These are phyloP conservation scores for Andrena cerasifolii DNA, from an alignment of 1,140 invertebrate genomes.

Conservation along the genomic window DNA sequence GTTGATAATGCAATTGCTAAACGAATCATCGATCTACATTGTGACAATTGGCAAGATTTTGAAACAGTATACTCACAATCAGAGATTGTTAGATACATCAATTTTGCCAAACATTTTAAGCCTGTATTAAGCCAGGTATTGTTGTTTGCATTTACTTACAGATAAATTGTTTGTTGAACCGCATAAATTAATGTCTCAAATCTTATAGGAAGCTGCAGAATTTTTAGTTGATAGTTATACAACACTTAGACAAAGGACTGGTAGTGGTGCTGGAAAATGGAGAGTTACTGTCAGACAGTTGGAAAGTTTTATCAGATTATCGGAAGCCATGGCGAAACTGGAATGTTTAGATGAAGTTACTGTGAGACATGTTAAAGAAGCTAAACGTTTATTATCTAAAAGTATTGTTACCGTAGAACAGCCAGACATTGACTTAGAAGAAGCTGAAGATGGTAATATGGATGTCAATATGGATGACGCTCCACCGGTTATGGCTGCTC, in stretches of 20 bases:
- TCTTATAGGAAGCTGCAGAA: conserved; percentile 88
- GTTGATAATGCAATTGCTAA: conserved; percentile 98
- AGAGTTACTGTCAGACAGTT: conserved; percentile 99
- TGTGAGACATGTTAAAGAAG: conserved; percentile 95
- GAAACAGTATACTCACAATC: conserved; percentile 92
- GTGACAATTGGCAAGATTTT: conserved; percentile 88
- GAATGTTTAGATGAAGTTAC: conserved; percentile 95
- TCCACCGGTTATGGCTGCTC: conserved; percentile 73
- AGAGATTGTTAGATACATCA: conserved; percentile 96
- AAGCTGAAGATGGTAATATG: conserved; percentile 84
- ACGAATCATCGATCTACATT: conserved; percentile 97
- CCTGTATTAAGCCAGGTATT: conserved; percentile 89
- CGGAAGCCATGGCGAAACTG: conserved; percentile 98
- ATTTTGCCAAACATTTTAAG: conserved; percentile 98
- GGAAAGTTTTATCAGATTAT: conserved; percentile 97
- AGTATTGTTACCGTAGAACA: conserved; percentile 99
- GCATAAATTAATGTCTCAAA: conserved; percentile 14
- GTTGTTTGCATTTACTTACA: background rate
- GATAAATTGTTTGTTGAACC: conserved; percentile 3
- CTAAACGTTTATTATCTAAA: conserved; percentile 95
- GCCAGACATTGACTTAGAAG: conserved; percentile 97
- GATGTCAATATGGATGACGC: conserved; percentile 83
- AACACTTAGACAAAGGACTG: conserved; percentile 92
- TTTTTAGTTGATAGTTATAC: conserved; percentile 96
- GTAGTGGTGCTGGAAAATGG: conserved; percentile 89